phyloP scores from a whole-genome alignment of 2,888 invertebrate species.

The Anorthoa munda region DNA sequence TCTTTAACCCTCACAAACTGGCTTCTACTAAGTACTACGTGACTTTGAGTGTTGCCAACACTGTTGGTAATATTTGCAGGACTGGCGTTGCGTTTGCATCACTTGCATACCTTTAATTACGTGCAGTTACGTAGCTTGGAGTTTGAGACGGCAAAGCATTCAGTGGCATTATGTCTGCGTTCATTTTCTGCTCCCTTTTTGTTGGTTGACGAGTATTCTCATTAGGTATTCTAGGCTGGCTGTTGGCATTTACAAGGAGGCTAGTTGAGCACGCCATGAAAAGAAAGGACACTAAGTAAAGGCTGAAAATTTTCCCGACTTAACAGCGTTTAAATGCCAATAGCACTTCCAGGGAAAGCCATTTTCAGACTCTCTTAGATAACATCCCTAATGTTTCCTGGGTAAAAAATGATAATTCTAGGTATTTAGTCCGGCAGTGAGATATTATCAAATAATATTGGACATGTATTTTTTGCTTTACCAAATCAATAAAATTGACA shows the following conservation, averaged over 20 bases:
- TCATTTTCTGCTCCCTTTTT: slow-evolving; percentile 21
- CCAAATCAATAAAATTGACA: too few relatives aligned
- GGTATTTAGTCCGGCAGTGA: too few relatives aligned
- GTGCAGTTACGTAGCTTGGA: slow-evolving; percentile 32
- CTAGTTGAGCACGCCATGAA: neutral
- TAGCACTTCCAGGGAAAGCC: neutral
- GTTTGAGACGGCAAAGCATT: slow-evolving; percentile 16
- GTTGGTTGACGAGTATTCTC: slow-evolving; percentile 26
- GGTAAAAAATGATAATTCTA: too few relatives aligned
- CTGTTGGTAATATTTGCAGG: slow-evolving; percentile 44
- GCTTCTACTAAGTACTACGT: slow-evolving; percentile 35
- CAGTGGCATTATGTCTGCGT: slow-evolving; percentile 21
- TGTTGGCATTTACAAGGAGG: neutral
- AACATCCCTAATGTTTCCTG: too few relatives aligned
- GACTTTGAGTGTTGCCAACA: slow-evolving; percentile 27
- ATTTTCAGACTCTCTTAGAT: neutral
- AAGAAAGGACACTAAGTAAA: neutral
- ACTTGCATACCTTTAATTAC: slow-evolving; percentile 41
- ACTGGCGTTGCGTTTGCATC: slow-evolving; percentile 38
- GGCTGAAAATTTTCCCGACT: neutral
- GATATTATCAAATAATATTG: too few relatives aligned
- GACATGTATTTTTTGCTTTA: too few relatives aligned
- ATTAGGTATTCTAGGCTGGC: slow-evolving; percentile 36
- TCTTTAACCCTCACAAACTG: slow-evolving; percentile 30
- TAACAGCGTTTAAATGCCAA: neutral